These are phyloP conservation scores for Pollenia amentaria DNA, from an alignment of 2,888 invertebrate genomes.

Conservation along the genomic window DNA sequence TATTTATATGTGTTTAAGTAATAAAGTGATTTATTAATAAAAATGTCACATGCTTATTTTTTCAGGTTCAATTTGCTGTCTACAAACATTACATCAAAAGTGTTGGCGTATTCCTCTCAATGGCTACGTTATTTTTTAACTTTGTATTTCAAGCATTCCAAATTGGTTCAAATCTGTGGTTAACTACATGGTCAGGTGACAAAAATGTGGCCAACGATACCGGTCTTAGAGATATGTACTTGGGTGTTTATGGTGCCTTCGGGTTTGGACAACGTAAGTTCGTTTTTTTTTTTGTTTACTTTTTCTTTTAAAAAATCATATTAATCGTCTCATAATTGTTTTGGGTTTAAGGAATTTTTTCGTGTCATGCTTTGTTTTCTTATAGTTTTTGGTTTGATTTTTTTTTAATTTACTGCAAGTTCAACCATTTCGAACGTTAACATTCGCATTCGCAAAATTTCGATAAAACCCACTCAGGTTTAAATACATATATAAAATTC, in stretches of 20 bases:
- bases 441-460: too few species aligned
- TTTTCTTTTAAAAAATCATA: constrained; percentile 44
- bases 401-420: constrained; percentile 22
- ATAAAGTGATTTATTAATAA: too few species aligned
- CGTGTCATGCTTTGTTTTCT: constrained; percentile 41
- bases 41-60: constrained; percentile 1
- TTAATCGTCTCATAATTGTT: constrained; percentile 68
- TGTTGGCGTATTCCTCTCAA: constrained; percentile 91
- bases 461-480: too few species aligned
- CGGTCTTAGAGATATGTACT: constrained; percentile 89
- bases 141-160: constrained; percentile 93
- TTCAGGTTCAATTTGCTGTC: constrained; percentile 93
- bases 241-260: constrained; percentile 95
- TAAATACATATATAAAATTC: too few species aligned
- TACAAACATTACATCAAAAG: constrained; percentile 95
- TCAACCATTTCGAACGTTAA: too few species aligned
- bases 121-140: constrained; percentile 91
- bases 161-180: constrained; percentile 94
- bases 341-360: constrained; percentile 58
- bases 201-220: constrained; percentile 86
- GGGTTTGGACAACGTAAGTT: constrained; percentile 95
- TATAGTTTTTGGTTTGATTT: constrained; percentile 46
- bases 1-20: too few species aligned
- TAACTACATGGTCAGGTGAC: constrained; percentile 93
- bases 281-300: constrained; percentile 79